Percentiles rank a stretch among this genome's conserved stretches.
Conservation (phyloP, 1,140 invertebrate genomes). For the Gonatopus flavifemur region DNA sequence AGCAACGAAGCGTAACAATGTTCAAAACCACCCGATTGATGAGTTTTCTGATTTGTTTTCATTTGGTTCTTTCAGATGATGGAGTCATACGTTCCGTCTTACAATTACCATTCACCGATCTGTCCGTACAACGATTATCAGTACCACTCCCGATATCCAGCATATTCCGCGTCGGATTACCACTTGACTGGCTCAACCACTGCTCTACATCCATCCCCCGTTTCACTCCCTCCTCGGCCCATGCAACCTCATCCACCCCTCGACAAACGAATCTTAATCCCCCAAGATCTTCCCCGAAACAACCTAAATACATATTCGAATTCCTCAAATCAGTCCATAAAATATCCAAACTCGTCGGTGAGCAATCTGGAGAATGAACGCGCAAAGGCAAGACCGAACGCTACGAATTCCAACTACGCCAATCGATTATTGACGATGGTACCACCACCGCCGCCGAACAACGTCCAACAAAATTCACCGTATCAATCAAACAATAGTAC, state of each 20-base stretch:
- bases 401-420: neutral
- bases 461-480: slow-evolving; percentile 14
- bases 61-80: no score
- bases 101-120: slow-evolving; percentile 28
- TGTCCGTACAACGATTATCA: slow-evolving; percentile 20
- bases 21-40: no score
- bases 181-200: slow-evolving; percentile 19
- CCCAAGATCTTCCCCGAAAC: slow-evolving; percentile 12
- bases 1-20: no score
- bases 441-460: slow-evolving; percentile 1
- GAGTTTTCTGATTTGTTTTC: no score
- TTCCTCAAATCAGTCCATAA: no score
- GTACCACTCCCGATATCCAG: slow-evolving; percentile 21
- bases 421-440: slow-evolving; percentile 8
- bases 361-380: no score
- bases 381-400: neutral
- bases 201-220: slow-evolving; percentile 8
- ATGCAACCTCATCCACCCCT: slow-evolving; percentile 8
- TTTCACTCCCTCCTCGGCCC: slow-evolving; percentile 18
- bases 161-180: neutral
- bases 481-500: slow-evolving; percentile 1
- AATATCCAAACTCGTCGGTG: no score
- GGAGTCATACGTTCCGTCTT: no score
- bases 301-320: no score
- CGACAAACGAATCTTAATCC: slow-evolving; percentile 11